Conservation (phyloP, 2,888 invertebrate species). For the Melipona bicolor region DNA sequence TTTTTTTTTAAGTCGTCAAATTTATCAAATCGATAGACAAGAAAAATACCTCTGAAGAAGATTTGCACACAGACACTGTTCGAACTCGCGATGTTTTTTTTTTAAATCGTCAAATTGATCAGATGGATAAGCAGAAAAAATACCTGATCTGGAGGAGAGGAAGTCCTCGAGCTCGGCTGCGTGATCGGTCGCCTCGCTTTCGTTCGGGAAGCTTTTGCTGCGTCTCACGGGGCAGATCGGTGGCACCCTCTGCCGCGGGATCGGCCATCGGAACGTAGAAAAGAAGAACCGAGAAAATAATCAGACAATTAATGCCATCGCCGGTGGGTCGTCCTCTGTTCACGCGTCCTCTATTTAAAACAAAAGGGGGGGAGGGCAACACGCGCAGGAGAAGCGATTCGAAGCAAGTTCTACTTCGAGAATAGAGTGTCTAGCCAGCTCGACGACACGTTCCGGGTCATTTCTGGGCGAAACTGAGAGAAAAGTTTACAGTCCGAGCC, state of each 20-base stretch:
- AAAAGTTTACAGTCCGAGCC: not conserved
- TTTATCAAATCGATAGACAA: not conserved
- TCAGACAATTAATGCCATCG: slow-evolving; percentile 56
- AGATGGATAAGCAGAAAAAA: not conserved
- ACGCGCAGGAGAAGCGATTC: slow-evolving; percentile 41
- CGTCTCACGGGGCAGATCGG: slow-evolving; percentile 77
- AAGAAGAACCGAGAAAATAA: slow-evolving; percentile 60
- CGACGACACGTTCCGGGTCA: slow-evolving; percentile 2
- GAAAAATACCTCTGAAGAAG: slow-evolving; percentile 63
- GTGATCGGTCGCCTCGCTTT: slow-evolving; percentile 75
- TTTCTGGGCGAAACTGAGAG: slow-evolving; percentile 7
- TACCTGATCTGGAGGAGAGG: slow-evolving; percentile 79
- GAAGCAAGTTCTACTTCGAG: slow-evolving; percentile 30
- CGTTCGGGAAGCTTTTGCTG: slow-evolving; percentile 78
- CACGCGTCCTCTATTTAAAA: not conserved
- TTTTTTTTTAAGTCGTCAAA: too few relatives aligned
- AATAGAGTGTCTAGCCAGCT: slow-evolving; percentile 21
- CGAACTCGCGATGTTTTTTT: too few relatives aligned
- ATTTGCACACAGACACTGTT: too few relatives aligned
- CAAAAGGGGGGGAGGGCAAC: not conserved
- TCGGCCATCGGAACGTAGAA: slow-evolving; percentile 52
- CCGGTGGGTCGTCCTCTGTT: not conserved
- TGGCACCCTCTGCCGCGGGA: slow-evolving; percentile 73
- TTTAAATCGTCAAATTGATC: too few relatives aligned
- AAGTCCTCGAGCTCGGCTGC: slow-evolving; percentile 76